Evolutionary conservation across 2,888 invertebrate species (phyloP), one percentile per base, ranked within the genome.

Genomic region (Petrolisthes manimaculis): DNA sequence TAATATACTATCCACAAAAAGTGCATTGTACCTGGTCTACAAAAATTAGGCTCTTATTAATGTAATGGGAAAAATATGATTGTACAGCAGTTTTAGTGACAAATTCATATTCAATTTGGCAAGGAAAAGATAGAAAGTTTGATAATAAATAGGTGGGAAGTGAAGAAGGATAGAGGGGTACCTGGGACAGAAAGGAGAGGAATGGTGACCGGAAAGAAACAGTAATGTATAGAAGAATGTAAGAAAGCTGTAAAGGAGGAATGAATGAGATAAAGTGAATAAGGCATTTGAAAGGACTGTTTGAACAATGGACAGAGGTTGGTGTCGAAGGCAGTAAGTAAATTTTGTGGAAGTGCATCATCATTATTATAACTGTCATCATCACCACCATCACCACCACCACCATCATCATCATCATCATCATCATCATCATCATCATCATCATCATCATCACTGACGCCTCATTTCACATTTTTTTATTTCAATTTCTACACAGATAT

Each of bases 371-470:
- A n/a, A n/a, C n/a, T n/a, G n/a, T n/a, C n/a, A 37, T 37, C 37
- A 37, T 37, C 2, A 37, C 37, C 37, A 37, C 37, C 37, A 37
- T 2, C 37, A 37, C 37, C 37, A 77, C 37, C 12, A 77, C 37
- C 12, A 37, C 37, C 12, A 37, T 77, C 5, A 77, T 77, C 37
- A 37, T 77, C 3, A 37, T 6, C 37, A 77, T 77, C 37, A 77
- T 77, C 37, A 77, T 77, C 37, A 77, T 37, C 37, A 24, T 77
- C 37, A 77, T 77, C 24, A 77, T 77, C 37, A 74, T 14, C n/a
- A n/a, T n/a, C n/a, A n/a, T n/a, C n/a, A n/a, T n/a, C n/a, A n/a
- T n/a, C n/a, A n/a, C n/a, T n/a, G 37, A 37, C 37, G 0, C 37
- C 37, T 37, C 37, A 37, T 37, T 37, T 37, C 37, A 37, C 37